Conservation (phyloP, 2,113 vertebrate species). For the Osmerus eperlanus region DNA sequence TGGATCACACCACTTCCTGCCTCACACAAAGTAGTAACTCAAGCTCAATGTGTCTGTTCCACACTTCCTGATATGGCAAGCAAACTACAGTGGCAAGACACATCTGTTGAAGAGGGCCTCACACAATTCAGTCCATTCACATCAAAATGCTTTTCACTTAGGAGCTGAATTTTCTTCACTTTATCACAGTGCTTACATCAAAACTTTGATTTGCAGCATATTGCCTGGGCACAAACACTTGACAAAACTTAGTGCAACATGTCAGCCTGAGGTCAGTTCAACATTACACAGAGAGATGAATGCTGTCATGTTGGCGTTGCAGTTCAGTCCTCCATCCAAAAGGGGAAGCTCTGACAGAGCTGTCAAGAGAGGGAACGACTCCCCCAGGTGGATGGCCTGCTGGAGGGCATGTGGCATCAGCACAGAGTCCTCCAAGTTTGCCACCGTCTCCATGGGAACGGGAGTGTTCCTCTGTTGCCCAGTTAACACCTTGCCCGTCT, state of each 20-base stretch:
- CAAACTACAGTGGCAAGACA: too few relatives aligned
- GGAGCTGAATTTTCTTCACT: too few relatives aligned
- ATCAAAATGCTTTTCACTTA: too few relatives aligned
- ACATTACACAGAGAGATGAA: conserved; percentile 63
- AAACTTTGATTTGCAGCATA: background rate
- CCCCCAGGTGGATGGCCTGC: conserved; percentile 16
- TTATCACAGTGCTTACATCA: background rate
- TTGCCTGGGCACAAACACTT: background rate
- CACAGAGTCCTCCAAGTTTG: conserved; percentile 24
- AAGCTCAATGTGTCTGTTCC: too few relatives aligned
- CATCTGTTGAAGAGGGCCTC: too few relatives aligned
- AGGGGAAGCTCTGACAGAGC: conserved; percentile 38
- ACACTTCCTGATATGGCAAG: too few relatives aligned
- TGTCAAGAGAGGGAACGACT: conserved; percentile 50
- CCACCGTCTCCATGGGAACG: conserved; percentile 31
- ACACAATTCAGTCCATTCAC: too few relatives aligned
- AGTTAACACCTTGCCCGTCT: conserved; percentile 1
- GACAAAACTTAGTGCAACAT: background rate
- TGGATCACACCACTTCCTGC: too few relatives aligned
- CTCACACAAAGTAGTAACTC: too few relatives aligned
- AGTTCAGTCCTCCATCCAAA: conserved; percentile 32
- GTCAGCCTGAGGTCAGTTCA: conserved; percentile 49
- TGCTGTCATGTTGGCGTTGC: conserved; percentile 41
- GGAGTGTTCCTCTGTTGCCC: conserved; percentile 32
- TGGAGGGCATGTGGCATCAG: background rate